Evolutionary conservation across 2,113 vertebrate genomes (phyloP).

Genomic region (Suncus etruscus): DNA sequence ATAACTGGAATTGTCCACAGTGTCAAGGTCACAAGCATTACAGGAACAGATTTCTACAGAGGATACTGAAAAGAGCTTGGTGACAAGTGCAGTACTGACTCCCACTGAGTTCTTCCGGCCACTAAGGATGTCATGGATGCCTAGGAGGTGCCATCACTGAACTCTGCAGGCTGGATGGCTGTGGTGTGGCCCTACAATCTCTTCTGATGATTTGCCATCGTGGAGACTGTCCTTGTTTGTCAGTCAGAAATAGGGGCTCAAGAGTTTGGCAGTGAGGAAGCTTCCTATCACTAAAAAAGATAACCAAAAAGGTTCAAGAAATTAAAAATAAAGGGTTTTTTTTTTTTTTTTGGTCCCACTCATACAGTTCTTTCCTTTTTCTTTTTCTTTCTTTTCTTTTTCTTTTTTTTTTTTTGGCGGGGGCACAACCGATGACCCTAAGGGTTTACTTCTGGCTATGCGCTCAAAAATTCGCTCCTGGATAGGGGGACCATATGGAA

Average conservation of each 20-base stretch:
- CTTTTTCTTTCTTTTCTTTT: too few relatives aligned
- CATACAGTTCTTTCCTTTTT: too few relatives aligned
- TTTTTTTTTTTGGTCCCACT: too few relatives aligned
- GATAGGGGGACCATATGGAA: too few relatives aligned
- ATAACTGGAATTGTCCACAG: not conserved
- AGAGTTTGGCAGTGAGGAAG: not conserved
- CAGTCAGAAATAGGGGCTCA: not conserved
- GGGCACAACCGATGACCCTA: too few relatives aligned
- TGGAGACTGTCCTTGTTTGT: too few relatives aligned
- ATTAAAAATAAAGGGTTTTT: too few relatives aligned
- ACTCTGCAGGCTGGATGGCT: not conserved
- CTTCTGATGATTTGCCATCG: not conserved
- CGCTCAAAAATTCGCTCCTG: too few relatives aligned
- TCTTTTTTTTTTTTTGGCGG: too few relatives aligned
- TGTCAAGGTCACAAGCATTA: not conserved
- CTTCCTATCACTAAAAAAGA: not conserved
- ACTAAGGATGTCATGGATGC: not conserved
- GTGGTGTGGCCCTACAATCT: too few relatives aligned
- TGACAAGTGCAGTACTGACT: rapidly evolving
- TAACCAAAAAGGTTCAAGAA: too few relatives aligned
- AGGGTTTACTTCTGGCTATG: too few relatives aligned
- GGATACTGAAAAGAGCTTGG: not conserved
- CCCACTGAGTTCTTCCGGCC: not conserved
- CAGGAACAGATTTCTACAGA: not conserved
- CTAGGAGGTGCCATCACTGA: not conserved